phyloP scores from a whole-genome alignment of 2,797 vertebrate species.

The Melanotaenia trifasciata region DNA sequence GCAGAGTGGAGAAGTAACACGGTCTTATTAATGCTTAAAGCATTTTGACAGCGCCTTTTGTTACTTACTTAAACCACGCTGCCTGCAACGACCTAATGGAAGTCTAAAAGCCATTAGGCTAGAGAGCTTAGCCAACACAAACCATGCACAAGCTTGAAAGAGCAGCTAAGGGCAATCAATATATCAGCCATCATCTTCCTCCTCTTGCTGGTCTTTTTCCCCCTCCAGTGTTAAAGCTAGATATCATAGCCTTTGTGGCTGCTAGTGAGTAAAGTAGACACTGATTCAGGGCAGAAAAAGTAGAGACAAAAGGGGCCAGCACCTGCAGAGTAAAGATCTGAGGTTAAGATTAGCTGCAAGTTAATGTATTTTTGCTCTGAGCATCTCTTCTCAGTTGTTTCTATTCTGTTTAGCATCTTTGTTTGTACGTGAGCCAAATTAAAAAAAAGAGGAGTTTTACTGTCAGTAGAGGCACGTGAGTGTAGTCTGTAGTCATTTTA shows the following conservation, averaged over 20 bases:
- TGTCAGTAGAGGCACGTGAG: conserved; percentile 37
- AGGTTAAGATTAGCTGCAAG: conserved; percentile 9
- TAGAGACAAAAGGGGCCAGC: conserved; percentile 10
- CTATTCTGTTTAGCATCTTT: not conserved
- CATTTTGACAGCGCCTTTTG: conserved; percentile 77
- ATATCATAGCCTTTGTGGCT: conserved; percentile 58
- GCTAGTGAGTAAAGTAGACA: conserved; percentile 69
- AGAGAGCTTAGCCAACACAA: conserved; percentile 78
- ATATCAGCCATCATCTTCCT: conserved; percentile 49
- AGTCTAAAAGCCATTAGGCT: conserved; percentile 78
- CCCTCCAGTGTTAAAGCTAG: conserved; percentile 67
- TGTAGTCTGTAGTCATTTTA: conserved; percentile 61
- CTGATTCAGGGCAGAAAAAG: conserved; percentile 47
- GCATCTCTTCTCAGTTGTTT: conserved; percentile 10
- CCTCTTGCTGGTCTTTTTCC: conserved; percentile 23
- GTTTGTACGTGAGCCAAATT: conserved; percentile 22
- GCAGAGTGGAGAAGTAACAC: conserved; percentile 66
- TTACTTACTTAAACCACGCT: conserved; percentile 84
- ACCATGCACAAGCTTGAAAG: conserved; percentile 57
- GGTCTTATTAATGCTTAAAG: conserved; percentile 80
- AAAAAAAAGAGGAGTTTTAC: conserved; percentile 42
- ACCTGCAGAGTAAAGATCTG: conserved; percentile 46
- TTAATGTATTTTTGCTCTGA: conserved; percentile 26
- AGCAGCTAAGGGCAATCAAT: conserved; percentile 76
- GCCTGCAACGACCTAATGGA: conserved; percentile 77